Percentiles rank a stretch among this genome's conserved stretches.
Evolutionary conservation across 2,797 vertebrate genomes (phyloP).

Genomic region (Vultur gryphus): DNA sequence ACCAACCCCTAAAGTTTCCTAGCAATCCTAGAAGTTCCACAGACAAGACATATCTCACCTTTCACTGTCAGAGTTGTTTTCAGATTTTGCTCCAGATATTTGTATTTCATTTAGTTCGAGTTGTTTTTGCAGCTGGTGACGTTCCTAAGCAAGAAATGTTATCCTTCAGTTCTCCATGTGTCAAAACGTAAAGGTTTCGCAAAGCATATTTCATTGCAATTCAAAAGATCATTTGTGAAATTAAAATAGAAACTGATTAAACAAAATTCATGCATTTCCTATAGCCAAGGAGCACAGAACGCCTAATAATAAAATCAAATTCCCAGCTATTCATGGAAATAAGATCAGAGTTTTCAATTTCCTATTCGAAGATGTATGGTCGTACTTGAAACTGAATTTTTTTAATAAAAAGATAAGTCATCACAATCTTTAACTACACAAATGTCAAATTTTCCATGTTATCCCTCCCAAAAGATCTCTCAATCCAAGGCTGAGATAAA

Average conservation of each 20-base stretch:
- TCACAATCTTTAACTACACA: background rate
- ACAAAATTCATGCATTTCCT: background rate
- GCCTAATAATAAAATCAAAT: background rate
- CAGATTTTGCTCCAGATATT: slow-evolving; percentile 77
- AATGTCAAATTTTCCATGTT: background rate
- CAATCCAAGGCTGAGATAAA: background rate
- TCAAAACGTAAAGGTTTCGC: background rate
- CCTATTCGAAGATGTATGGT: background rate
- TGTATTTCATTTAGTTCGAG: slow-evolving; percentile 85
- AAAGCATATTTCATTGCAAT: background rate
- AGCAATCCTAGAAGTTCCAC: background rate
- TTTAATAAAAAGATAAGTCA: background rate
- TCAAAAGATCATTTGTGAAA: slow-evolving; percentile 9
- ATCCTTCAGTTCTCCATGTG: background rate
- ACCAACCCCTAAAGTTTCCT: background rate
- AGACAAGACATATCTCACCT: slow-evolving; percentile 57
- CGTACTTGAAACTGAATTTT: background rate
- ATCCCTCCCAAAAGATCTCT: background rate
- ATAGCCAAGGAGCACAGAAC: background rate
- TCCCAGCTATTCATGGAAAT: background rate
- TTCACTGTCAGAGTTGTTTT: slow-evolving; percentile 50
- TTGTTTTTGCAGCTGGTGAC: slow-evolving; percentile 83
- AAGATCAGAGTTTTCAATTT: background rate
- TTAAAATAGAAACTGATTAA: slow-evolving; percentile 29
- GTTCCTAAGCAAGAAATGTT: slow-evolving; percentile 80